A percentile compares a stretch with the other conserved stretches of the same genome.
Conservation (phyloP, 2,113 vertebrate species). For the Camelus dromedarius region DNA sequence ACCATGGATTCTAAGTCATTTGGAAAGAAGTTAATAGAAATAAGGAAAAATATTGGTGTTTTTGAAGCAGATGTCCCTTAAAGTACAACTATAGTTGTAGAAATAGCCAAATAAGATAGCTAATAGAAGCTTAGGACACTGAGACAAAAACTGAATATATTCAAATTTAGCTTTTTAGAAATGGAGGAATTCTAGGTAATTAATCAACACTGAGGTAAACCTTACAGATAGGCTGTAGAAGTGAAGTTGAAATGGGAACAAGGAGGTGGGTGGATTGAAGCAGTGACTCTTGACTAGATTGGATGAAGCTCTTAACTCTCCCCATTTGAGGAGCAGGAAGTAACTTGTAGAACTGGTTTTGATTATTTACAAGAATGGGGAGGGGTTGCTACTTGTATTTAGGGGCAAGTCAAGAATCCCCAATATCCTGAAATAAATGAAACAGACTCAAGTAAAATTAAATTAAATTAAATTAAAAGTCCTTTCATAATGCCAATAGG, state of each 20-base stretch:
- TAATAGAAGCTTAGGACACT: neutral
- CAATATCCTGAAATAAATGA: neutral
- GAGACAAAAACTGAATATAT: neutral
- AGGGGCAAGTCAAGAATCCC: neutral
- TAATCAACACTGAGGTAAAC: neutral
- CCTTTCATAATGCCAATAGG: neutral
- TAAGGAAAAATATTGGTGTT: neutral
- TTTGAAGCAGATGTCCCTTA: neutral
- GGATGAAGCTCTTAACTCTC: neutral
- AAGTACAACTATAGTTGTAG: neutral
- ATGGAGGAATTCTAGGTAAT: neutral
- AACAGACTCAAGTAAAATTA: neutral
- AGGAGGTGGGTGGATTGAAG: neutral
- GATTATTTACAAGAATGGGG: neutral
- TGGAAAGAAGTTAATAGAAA: neutral
- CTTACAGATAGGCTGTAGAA: neutral
- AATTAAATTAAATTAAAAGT: neutral
- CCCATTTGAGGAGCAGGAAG: no score
- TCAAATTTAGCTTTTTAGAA: neutral
- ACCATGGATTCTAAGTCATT: neutral
- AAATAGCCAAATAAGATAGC: neutral
- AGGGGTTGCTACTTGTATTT: neutral
- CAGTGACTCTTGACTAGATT: neutral
- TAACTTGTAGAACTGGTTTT: neutral
- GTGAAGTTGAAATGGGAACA: neutral